Evolutionary conservation across 2,113 vertebrate species (phyloP), one percentile per base, ranked within the genome.

Genomic region (Strix uralensis): DNA sequence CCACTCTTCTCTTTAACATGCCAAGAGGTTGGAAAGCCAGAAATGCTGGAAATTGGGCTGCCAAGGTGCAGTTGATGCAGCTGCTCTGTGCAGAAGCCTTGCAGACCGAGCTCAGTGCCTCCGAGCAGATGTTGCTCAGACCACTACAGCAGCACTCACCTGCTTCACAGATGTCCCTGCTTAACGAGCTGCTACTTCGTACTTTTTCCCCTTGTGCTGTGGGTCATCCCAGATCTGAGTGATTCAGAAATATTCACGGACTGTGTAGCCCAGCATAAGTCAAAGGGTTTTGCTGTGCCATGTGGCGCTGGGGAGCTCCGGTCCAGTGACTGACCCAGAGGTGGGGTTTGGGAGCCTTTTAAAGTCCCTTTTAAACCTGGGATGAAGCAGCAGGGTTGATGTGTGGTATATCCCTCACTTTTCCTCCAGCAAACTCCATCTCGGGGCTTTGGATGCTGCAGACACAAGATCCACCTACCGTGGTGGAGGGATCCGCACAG

Each of bases 391-490:
- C 22, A 38, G 29, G 6, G 34, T n/a, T 54, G 51, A 3, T 80
- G 25, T 27, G 22, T 1, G 1, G 8, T 11, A 2, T 10, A 46
- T 30, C 13, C 38, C 20, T 63, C 3, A 0, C 4, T 47, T 62
- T 32, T 20, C 66, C 26, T 57, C 47, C 74, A 29, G 57, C 4
- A 29, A 71, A 54, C 7, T 79, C 57, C 32, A 7, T 1, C 49
- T 13, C 1, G 0, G 16, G 54, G 5, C 47, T 78, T 42, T 69
- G 18, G 69, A 5, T 87, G 81, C 55, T 81, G 69, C 59, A 59
- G 79, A 32, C 32, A 4, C 11, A 15, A 22, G 32, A 10, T 69
- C 63, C 29, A 10, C 42, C 44, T 25, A 15, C 32, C 0, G 0
- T 7, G 44, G 27, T 14, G 11, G 25, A 74, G 38, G 44, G 78